These are phyloP conservation scores for Alectura lathami DNA, from an alignment of 2,113 vertebrate genomes.

Conservation along the genomic window DNA sequence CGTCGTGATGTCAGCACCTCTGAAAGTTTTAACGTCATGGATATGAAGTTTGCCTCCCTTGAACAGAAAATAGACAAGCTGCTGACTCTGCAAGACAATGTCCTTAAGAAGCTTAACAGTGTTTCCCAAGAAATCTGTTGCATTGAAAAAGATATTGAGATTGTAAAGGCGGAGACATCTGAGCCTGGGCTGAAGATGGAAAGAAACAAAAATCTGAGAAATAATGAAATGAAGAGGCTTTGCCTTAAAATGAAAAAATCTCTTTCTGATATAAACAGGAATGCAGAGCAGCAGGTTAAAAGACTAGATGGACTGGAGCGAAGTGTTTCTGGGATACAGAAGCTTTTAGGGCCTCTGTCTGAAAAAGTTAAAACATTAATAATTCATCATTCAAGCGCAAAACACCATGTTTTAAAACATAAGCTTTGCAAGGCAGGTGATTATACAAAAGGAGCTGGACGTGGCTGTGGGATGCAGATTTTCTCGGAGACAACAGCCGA, in stretches of 20 bases:
- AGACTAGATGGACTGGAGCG: constrained; percentile 83
- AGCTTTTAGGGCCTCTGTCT: constrained; percentile 80
- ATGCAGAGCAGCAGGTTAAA: constrained; percentile 77
- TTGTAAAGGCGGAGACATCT: constrained; percentile 78
- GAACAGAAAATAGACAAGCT: constrained; percentile 82
- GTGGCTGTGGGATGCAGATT: constrained; percentile 65
- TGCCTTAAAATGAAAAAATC: constrained; percentile 75
- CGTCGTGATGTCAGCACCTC: constrained; percentile 34
- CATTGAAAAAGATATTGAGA: constrained; percentile 80
- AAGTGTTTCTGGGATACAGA: constrained; percentile 81
- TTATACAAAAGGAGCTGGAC: constrained; percentile 69
- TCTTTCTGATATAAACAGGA: constrained; percentile 72
- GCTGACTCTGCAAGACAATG: constrained; percentile 78
- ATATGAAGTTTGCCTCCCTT: constrained; percentile 79
- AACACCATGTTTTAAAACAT: constrained; percentile 63
- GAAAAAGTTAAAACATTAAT: constrained; percentile 79
- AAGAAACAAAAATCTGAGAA: constrained; percentile 5
- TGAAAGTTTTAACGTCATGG: constrained; percentile 75
- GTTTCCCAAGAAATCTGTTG: constrained; percentile 79
- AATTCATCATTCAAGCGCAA: constrained; percentile 76
- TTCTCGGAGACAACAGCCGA: constrained; percentile 52
- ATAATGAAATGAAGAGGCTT: constrained; percentile 57
- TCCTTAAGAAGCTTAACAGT: constrained; percentile 79
- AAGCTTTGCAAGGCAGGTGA: constrained; percentile 44
- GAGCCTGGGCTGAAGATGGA: constrained; percentile 61